phyloP scores from a whole-genome alignment of 2,113 vertebrate species.

The Phaethon lepturus region DNA sequence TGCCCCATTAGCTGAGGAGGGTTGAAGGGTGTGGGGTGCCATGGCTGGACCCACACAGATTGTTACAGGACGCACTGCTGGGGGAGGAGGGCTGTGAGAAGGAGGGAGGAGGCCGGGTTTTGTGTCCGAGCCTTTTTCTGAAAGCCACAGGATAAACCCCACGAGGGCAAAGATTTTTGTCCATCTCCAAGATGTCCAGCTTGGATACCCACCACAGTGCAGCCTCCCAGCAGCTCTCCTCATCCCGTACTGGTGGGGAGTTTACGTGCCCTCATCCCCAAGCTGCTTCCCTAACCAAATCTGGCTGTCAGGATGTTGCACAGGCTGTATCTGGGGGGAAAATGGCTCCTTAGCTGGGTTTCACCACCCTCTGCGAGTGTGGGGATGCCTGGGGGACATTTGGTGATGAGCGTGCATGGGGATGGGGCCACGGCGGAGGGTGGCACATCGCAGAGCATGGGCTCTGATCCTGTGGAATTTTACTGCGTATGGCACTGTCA shows the following conservation, averaged over 20 bases:
- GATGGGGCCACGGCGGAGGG: background rate
- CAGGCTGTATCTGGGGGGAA: rapidly evolving
- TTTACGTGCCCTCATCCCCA: rapidly evolving
- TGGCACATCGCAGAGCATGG: background rate
- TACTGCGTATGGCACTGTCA: rapidly evolving
- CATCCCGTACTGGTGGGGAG: rapidly evolving
- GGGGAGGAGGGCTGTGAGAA: background rate
- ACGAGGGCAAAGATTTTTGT: background rate
- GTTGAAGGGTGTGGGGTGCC: background rate
- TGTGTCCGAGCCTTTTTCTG: background rate
- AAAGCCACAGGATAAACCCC: background rate
- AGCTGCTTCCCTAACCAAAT: background rate
- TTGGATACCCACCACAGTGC: rapidly evolving
- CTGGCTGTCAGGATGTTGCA: rapidly evolving
- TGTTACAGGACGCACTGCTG: background rate
- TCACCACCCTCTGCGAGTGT: rapidly evolving
- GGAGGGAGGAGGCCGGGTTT: background rate
- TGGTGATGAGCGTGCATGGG: rapidly evolving
- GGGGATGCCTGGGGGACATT: rapidly evolving
- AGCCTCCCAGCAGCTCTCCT: background rate
- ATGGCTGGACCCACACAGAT: background rate
- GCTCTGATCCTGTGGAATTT: background rate
- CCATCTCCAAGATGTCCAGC: background rate
- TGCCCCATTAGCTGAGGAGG: too few species aligned
- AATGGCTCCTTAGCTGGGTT: background rate